phyloP scores from a whole-genome alignment of 2,113 vertebrate genomes.

The Neolamprologus cancellatus region DNA sequence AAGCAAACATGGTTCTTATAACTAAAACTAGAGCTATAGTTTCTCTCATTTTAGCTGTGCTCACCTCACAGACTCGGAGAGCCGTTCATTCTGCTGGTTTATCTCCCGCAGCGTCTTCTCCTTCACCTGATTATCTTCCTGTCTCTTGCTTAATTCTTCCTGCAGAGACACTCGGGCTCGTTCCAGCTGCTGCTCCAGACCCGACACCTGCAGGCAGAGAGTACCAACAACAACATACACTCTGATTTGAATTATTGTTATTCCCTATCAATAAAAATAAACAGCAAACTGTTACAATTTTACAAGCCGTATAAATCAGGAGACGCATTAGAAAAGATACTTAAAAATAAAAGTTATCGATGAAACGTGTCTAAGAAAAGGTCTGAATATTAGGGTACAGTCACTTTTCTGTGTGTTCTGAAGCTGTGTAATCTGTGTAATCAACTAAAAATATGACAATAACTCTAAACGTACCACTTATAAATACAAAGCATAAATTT shows the following conservation, averaged over 20 bases:
- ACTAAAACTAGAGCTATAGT: background rate
- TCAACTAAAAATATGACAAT: background rate
- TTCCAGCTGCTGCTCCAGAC: constrained; percentile 83
- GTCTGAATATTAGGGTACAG: background rate
- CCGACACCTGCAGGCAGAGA: constrained; percentile 73
- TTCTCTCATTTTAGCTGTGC: background rate
- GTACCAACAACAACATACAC: background rate
- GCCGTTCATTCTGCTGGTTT: constrained; percentile 67
- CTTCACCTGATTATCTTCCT: constrained; percentile 63
- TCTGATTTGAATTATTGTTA: background rate
- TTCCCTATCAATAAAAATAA: background rate
- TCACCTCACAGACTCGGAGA: constrained; percentile 76
- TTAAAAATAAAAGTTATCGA: background rate
- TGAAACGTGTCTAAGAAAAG: accelerated
- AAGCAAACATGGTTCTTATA: background rate
- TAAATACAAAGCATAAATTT: background rate
- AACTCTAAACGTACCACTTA: background rate
- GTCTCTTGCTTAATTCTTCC: constrained; percentile 70
- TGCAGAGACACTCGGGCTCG: constrained; percentile 69
- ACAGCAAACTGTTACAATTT: background rate
- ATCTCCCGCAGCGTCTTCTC: constrained; percentile 66
- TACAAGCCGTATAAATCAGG: background rate
- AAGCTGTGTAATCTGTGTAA: background rate
- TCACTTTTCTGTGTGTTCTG: background rate
- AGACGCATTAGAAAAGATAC: accelerated